A percentile compares a stretch with the other conserved stretches of the same genome.
phyloP scores from a whole-genome alignment of 2,113 vertebrate species.

The Hirundichthys speculiger region DNA sequence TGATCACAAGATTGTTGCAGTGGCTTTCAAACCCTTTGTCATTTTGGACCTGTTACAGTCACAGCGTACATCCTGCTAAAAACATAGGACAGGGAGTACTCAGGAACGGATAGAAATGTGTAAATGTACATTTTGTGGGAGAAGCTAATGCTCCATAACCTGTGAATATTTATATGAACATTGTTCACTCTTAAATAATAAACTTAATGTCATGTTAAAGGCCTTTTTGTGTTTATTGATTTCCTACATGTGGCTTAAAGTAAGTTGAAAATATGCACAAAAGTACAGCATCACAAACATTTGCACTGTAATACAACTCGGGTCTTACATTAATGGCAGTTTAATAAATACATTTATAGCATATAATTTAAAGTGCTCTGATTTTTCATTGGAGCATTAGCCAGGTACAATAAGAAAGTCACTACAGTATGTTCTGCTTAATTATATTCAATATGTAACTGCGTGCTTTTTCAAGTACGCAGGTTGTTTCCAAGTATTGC shows the following conservation, averaged over 20 bases:
- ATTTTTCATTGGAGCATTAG: background rate
- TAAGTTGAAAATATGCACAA: background rate
- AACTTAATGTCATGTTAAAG: constrained; percentile 9
- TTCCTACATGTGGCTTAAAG: background rate
- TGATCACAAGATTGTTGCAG: too few species aligned
- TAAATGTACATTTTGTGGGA: background rate
- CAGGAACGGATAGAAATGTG: background rate
- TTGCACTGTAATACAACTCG: background rate
- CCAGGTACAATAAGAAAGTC: background rate
- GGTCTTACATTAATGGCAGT: constrained; percentile 10
- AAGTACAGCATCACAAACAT: background rate
- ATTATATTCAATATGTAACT: too few species aligned
- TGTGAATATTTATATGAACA: background rate
- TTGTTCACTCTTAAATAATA: constrained; percentile 16
- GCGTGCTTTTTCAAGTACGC: constrained; percentile 45
- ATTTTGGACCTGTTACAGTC: too few species aligned
- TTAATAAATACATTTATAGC: constrained; percentile 61
- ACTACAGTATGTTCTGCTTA: background rate
- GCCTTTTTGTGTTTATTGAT: background rate
- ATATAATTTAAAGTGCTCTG: constrained; percentile 30
- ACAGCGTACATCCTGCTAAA: background rate
- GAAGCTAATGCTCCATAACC: background rate
- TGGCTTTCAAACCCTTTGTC: too few species aligned
- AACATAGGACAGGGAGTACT: too few species aligned
- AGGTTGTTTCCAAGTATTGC: constrained; percentile 4